Conservation (phyloP, 2,888 invertebrate genomes). For the Cataglyphis rosenhaueri region DNA sequence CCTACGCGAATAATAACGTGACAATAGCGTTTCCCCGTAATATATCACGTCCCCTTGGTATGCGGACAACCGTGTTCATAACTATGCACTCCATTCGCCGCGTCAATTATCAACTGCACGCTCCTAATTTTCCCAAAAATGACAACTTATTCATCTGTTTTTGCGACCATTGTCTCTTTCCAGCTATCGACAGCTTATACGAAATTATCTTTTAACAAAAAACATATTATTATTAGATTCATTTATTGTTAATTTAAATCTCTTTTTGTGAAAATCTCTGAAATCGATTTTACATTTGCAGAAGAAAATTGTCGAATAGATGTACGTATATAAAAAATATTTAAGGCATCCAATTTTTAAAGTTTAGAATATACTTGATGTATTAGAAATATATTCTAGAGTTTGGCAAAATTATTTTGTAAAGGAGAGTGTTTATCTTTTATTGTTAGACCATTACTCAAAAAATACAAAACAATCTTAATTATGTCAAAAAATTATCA, state of each 20-base stretch:
- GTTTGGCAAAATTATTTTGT: background rate
- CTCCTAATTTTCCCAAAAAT: constrained; percentile 20
- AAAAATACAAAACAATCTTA: background rate
- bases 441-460: background rate
- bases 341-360: background rate
- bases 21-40: constrained; percentile 58
- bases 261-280: background rate
- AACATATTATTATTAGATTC: background rate
- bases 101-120: constrained; percentile 61
- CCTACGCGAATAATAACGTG: constrained; percentile 62
- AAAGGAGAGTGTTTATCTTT: background rate
- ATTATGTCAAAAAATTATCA: background rate
- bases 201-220: background rate
- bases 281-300: background rate
- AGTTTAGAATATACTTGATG: background rate
- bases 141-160: background rate
- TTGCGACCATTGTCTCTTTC: background rate
- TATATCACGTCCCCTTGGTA: constrained; percentile 60
- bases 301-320: background rate
- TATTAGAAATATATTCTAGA: background rate
- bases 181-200: background rate
- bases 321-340: background rate
- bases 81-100: constrained; percentile 51
- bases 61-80: constrained; percentile 39
- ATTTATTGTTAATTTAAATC: background rate